Base-by-base conservation (phyloP, 1,140 invertebrate species). In the Drosophila malerkotliana region DNA sequence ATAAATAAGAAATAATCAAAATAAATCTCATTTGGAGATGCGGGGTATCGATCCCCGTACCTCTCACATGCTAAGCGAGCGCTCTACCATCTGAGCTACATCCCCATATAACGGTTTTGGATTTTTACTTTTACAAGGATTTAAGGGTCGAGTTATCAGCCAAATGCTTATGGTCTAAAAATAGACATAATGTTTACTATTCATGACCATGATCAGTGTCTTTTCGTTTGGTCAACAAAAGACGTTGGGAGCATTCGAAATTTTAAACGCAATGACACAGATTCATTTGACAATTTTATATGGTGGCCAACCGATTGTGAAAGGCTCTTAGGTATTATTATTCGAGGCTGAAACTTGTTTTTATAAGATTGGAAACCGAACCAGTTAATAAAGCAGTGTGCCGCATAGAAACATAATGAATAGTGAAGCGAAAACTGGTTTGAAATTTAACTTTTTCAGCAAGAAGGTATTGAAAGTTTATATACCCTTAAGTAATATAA, bases 11-110 rank as follows among this genome's bases (percentile, higher is more conserved):
- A 47, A 47, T 24, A 61, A 57, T n/a, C n/a, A n/a, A 68, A 18
- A 24, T 39, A 52, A 39, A 26, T 14, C 9, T 1, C 2, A 8
- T 3, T 63, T 91, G 90, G 90, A 91, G 94, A 94, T 94, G 94
- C 94, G 94, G 94, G 95, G 81, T 93, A 95, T 96, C 95, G 95
- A 96, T 96, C 94, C 95, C 94, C 93, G 95, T 95, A 95, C 95
- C 94, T 95, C 95, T 95, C 95, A 93, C 94, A 95, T 96, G 95
- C 95, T 95, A 96, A 95, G 95, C 95, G 94, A 96, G 95, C 94
- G 95, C 95, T 96, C 95, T 96, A 96, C 95, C 95, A 95, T 95
- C 94, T 96, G 95, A 95, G 95, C 94, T 95, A 95, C 94, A 90
- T 89, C 89, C 83, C 85, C 90, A 67, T 39, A 52, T 73, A 69